These are phyloP conservation scores for Drosophila guanche DNA, from an alignment of 1,140 invertebrate species.

Conservation along the genomic window DNA sequence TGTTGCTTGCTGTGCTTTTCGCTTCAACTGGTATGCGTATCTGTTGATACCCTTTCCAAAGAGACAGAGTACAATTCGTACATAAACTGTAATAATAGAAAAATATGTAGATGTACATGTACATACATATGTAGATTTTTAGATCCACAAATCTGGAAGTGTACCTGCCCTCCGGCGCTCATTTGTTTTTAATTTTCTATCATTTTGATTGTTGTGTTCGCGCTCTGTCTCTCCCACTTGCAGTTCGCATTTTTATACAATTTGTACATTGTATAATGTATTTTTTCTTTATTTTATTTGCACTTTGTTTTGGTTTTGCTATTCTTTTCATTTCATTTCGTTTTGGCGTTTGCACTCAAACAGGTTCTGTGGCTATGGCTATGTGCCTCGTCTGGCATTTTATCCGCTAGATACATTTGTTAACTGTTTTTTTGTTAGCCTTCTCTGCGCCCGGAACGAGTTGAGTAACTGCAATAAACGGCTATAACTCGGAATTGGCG, in stretches of 20 bases:
- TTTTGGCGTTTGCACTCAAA: conserved; percentile 27
- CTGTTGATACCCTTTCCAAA: too few relatives aligned
- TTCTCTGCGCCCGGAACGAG: conserved; percentile 6
- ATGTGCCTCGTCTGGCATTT: conserved; percentile 32
- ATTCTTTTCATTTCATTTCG: conserved; percentile 16
- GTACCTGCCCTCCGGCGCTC: neutral
- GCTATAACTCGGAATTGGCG: conserved; percentile 33
- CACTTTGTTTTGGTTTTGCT: conserved; percentile 22
- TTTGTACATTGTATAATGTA: conserved; percentile 68
- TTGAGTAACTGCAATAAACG: conserved; percentile 43
- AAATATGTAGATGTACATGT: too few relatives aligned
- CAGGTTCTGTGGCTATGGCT: conserved; percentile 17
- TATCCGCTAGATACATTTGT: conserved; percentile 58
- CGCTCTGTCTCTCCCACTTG: conserved; percentile 60
- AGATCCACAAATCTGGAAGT: too few relatives aligned
- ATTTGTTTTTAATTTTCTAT: conserved; percentile 31
- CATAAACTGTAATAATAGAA: too few relatives aligned
- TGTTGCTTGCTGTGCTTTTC: conserved; percentile 26
- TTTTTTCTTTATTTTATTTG: conserved; percentile 43
- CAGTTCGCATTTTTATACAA: conserved; percentile 75
- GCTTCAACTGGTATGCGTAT: neutral
- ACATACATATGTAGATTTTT: too few relatives aligned
- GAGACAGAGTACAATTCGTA: too few relatives aligned
- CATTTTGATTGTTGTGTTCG: conserved; percentile 37
- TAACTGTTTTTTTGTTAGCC: conserved; percentile 55